A percentile compares a stretch with the other conserved stretches of the same genome.
phyloP scores from a whole-genome alignment of 1,140 invertebrate species.

The Drosophila ohnishii region DNA sequence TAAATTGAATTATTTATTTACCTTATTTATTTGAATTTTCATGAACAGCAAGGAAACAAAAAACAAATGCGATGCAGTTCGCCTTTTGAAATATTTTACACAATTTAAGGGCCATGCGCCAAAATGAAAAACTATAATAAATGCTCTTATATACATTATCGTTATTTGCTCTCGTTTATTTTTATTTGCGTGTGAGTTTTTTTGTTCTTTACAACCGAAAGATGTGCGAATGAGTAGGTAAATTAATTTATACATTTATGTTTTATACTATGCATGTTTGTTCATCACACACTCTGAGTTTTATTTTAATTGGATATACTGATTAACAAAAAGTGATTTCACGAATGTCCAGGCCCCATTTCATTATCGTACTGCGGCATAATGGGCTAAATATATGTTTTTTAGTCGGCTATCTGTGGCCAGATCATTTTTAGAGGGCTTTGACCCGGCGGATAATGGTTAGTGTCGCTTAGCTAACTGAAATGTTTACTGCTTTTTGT shows the following conservation, averaged over 20 bases:
- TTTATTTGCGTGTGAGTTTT: slow-evolving; percentile 37
- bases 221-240: slow-evolving; percentile 70
- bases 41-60: slow-evolving; percentile 49
- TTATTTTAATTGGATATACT: slow-evolving; percentile 69
- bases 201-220: slow-evolving; percentile 69
- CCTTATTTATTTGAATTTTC: slow-evolving; percentile 53
- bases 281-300: slow-evolving; percentile 39
- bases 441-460: slow-evolving; percentile 23
- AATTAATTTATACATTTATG: slow-evolving; percentile 73
- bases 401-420: slow-evolving; percentile 20
- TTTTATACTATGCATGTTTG: slow-evolving; percentile 29
- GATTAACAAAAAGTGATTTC: slow-evolving; percentile 66
- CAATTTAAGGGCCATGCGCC: slow-evolving; percentile 43
- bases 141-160: slow-evolving; percentile 38
- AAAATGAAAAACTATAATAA: slow-evolving; percentile 38
- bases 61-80: slow-evolving; percentile 34
- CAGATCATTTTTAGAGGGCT: slow-evolving; percentile 33
- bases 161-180: slow-evolving; percentile 53
- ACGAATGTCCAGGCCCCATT: slow-evolving; percentile 25
- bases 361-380: slow-evolving; percentile 12
- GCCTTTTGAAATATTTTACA: slow-evolving; percentile 52
- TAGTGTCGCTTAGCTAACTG: slow-evolving; percentile 34
- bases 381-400: slow-evolving; percentile 32
- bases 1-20: slow-evolving; percentile 69
- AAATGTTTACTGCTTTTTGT: slow-evolving; percentile 22